Evolutionary conservation across 1,140 invertebrate genomes (phyloP), one percentile per base, ranked within the genome.

Genomic region (Cephus cinctus): DNA sequence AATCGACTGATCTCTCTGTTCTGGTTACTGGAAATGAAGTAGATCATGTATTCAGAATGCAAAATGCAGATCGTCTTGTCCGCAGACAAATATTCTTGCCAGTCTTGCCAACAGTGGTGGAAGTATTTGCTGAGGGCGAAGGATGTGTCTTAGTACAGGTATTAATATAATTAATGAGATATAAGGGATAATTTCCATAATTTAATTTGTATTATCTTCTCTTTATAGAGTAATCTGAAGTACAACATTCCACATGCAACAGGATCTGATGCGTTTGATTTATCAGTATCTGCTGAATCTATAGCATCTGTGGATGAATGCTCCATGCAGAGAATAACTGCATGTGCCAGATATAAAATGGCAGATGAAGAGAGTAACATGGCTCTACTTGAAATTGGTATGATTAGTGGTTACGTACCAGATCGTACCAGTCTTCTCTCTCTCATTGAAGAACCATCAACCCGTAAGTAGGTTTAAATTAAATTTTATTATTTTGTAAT

Each of bases 361-460:
- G 59, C 67, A 4, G 74, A 76, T 42, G 69, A 73, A 43, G 70
- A 71, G 46, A 76, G 77, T 2, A 84, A 84, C 59, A 86, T 87
- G 85, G 83, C 82, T 45, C 65, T 87, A 2, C 52, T 86, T 12
- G 83, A 86, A 53, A 68, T 86, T 1, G 69, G 77, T 14, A 80
- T 86, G 74, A 80, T 86, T 8, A 83, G 83, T n/a, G 85, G 84
- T 0, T 87, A 80, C 66, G 69, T 75, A 6, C 78, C 82, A 0
- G 81, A 83, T 43, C 79, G 78, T 19, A 57, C 68, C 0, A 68
- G 68, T 5, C 64, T 84, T 1, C 75, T 81, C 48, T 42, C 65
- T 1, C 65, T 79, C 6, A 66, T 81, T 2, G 69, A 75, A 4
- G 57, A 71, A 20, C 54, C 67, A 5, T 55, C 68, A n/a, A 71